Base-by-base conservation (phyloP, 2,888 invertebrate genomes). In the Alviniconcha strummeri region DNA sequence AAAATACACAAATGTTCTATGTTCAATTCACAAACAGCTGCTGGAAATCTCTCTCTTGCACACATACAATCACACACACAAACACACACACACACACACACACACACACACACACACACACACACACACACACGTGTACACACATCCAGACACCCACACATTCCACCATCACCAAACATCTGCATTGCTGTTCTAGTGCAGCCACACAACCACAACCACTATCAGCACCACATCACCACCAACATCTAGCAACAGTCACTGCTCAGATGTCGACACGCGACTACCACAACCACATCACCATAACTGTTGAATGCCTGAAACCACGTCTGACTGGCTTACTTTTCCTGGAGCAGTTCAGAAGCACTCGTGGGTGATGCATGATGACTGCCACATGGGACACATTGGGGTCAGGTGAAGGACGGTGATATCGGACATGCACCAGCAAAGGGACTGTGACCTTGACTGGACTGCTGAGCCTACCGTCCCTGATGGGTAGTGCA, bases 371-470 rank as follows among this genome's bases (percentile, higher is more conserved):
- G 55, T 85, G 87, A 80, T 83, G 87, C 83, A 85, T 85, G n/a
- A 64, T 77, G 54, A 90, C 86, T 9, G 67, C 74, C 1, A 88
- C 83, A 52, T 82, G 83, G 7, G 78, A 85, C 76, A 84, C 83
- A 8, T 85, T 83, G 9, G 83, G 71, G 15, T 77, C 78, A n/a
- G 71, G 80, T 3, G 86, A 80, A n/a, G 90, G 87, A 79, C 82
- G 83, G 83, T 91, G 91, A 81, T 91, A 91, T 5, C 91, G 86
- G 19, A 90, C 84, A 85, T 91, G 91, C 60, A 91, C 85, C 36
- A 91, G 91, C 8, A 91, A 71, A 6, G 84, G 85, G 13, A 89
- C 86, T n/a, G 85, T 72, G 56, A 83, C 71, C 5, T 75, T 36
- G 52, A 77, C 82, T 55, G 84, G 79, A 3, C 77, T 82, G 17